phyloP scores from a whole-genome alignment of 2,113 vertebrate species.

The Sinosuthora webbiana region DNA sequence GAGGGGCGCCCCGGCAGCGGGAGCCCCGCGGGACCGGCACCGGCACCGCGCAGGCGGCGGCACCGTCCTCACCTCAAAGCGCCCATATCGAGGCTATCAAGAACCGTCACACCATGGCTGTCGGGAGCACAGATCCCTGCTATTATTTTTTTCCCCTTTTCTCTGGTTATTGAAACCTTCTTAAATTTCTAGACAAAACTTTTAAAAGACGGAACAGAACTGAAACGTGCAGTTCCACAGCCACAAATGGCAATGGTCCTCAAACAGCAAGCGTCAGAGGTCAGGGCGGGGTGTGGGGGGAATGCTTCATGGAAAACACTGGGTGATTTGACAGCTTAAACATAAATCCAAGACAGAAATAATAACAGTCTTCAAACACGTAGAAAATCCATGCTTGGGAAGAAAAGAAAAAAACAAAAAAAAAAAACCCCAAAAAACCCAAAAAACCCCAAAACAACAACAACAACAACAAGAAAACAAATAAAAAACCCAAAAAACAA shows the following conservation, averaged over 20 bases:
- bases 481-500: too few relatives aligned
- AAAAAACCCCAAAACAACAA: too few relatives aligned
- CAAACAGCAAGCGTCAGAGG: not conserved
- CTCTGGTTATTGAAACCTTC: not conserved
- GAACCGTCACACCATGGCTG: not conserved
- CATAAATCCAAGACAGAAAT: not conserved
- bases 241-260: not conserved
- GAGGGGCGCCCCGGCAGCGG: not conserved
- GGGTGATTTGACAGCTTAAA: not conserved
- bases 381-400: not conserved
- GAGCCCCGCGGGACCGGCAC: not conserved
- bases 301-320: not conserved
- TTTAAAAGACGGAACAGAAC: not conserved
- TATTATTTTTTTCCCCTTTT: not conserved
- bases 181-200: not conserved
- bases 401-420: not conserved
- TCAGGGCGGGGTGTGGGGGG: not conserved
- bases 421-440: too few relatives aligned
- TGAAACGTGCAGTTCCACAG: not conserved
- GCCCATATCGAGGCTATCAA: accelerated
- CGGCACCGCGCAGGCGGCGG: not conserved
- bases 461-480: not conserved
- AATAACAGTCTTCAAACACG: not conserved
- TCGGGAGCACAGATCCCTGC: not conserved
- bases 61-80: accelerated